Evolutionary conservation across 1,140 invertebrate species (phyloP).

Genomic region (Brachionus plicatilis): DNA sequence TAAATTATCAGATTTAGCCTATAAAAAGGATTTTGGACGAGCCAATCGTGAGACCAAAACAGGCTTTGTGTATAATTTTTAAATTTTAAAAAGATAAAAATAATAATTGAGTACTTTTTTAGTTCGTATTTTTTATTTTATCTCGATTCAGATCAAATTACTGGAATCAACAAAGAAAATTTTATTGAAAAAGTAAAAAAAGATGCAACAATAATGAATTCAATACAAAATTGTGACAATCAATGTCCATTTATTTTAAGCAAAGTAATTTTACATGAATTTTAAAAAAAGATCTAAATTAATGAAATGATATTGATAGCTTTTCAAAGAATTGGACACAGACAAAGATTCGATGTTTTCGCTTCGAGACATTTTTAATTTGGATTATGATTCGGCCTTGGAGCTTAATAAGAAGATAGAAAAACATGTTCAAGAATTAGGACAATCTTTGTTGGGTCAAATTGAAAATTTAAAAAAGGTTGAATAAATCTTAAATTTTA

Average conservation of each 20-base stretch:
- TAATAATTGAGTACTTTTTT: not conserved
- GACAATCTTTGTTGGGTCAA: not conserved
- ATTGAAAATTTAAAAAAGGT: constrained; percentile 31
- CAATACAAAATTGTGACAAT: not conserved
- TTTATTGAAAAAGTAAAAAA: constrained; percentile 22
- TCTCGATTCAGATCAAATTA: not conserved
- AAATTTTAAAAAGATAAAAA: too few species aligned
- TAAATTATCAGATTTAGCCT: not conserved
- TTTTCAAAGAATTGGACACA: not conserved
- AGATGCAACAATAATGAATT: constrained; percentile 1
- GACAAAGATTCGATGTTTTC: not conserved
- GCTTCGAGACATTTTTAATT: not conserved
- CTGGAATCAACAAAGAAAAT: not conserved
- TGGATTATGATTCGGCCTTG: not conserved
- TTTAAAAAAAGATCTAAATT: not conserved
- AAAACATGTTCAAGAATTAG: constrained; percentile 3
- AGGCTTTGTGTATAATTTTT: not conserved
- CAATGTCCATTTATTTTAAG: constrained; percentile 7
- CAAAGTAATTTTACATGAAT: not conserved
- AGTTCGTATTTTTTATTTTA: constrained; percentile 21
- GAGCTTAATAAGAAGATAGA: not conserved
- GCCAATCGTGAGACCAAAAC: not conserved
- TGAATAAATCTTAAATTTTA: not conserved
- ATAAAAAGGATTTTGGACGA: not conserved
- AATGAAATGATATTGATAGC: not conserved